Evolutionary conservation across 2,888 invertebrate genomes (phyloP).

Genomic region (Pristionchus entomophagus): DNA sequence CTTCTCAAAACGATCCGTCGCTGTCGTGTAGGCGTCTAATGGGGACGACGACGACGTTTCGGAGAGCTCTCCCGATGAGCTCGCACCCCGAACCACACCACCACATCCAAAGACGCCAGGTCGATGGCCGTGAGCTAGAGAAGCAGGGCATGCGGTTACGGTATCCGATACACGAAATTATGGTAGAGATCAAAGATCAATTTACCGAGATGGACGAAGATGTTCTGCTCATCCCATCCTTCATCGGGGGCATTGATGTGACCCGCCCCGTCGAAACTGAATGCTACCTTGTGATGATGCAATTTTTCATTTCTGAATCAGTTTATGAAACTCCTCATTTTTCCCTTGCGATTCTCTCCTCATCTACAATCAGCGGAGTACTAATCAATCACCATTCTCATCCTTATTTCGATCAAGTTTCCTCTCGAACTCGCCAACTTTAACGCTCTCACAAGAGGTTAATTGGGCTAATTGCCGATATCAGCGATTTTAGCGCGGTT

Average conservation of each 20-base stretch:
- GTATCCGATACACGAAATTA: not conserved
- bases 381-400: slow-evolving; percentile 3
- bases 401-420: not conserved
- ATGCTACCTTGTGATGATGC: not conserved
- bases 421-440: slow-evolving; percentile 36
- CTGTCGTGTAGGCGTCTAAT: slow-evolving; percentile 29
- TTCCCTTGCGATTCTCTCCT: not conserved
- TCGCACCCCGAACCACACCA: not conserved
- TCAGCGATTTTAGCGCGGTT: not conserved
- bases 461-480: not conserved
- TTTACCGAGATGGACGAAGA: slow-evolving; percentile 44
- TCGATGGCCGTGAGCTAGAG: slow-evolving; percentile 47
- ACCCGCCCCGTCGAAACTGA: slow-evolving; percentile 40
- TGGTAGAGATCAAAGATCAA: slow-evolving; percentile 31
- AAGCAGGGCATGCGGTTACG: slow-evolving; percentile 1
- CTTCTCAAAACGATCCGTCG: slow-evolving; percentile 43
- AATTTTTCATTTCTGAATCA: not conserved
- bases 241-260: slow-evolving; percentile 2
- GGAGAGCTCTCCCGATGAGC: slow-evolving; percentile 5
- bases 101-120: not conserved
- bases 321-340: not conserved
- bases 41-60: slow-evolving; percentile 13
- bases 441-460: not conserved
- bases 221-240: slow-evolving; percentile 36
- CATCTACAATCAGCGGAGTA: not conserved